Evolutionary conservation across 2,888 invertebrate species (phyloP).

Genomic region (Machimus atricapillus): DNA sequence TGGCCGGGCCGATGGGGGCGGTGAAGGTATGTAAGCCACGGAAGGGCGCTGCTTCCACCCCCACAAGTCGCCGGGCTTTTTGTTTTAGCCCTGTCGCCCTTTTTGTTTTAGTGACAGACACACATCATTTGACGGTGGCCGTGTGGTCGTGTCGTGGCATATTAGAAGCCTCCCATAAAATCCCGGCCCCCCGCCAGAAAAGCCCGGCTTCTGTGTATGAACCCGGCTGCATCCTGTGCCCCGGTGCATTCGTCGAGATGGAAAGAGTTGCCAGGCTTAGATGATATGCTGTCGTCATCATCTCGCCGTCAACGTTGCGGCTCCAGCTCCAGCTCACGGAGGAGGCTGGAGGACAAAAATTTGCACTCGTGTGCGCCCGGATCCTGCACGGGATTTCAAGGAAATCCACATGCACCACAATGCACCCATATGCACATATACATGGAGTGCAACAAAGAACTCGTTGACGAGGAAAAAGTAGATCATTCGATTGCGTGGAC

Average conservation of each 20-base stretch:
- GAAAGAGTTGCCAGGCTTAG: slow-evolving; percentile 29
- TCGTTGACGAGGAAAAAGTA: neutral
- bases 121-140: slow-evolving; percentile 40
- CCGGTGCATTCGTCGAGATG: neutral
- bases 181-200: neutral
- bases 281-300: neutral
- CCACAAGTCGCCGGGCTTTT: slow-evolving; percentile 34
- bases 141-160: slow-evolving; percentile 38
- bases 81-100: slow-evolving; percentile 42
- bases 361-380: neutral
- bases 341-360: neutral
- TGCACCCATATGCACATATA: neutral
- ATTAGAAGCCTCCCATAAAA: slow-evolving; percentile 27
- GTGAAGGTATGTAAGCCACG: slow-evolving; percentile 31
- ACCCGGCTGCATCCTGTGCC: neutral
- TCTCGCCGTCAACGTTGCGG: neutral
- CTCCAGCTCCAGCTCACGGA: neutral
- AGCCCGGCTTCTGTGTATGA: slow-evolving; percentile 25
- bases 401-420: neutral
- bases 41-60: slow-evolving; percentile 17
- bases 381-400: neutral
- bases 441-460: neutral
- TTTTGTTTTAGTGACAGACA: slow-evolving; percentile 42
- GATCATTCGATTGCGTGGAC: slow-evolving; percentile 13
- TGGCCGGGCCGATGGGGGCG: neutral